These are phyloP conservation scores for Goniozus legneri DNA, from an alignment of 1,140 invertebrate genomes.

Conservation along the genomic window DNA sequence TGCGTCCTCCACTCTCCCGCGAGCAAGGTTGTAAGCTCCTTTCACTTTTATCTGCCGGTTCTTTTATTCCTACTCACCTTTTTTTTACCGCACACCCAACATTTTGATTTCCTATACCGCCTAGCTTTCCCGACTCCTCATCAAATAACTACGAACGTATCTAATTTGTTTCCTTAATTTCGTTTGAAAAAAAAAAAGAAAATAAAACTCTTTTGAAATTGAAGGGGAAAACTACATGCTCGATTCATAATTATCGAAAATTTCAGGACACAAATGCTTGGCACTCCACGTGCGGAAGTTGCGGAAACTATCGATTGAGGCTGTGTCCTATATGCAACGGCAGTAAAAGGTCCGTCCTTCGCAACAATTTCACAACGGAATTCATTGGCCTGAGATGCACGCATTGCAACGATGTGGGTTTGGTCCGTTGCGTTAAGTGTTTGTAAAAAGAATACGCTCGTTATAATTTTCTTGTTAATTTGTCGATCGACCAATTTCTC, in stretches of 20 bases:
- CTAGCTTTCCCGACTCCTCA: too few species aligned
- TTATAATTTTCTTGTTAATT: too few species aligned
- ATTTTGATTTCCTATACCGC: too few species aligned
- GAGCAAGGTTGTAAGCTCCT: conserved; percentile 46
- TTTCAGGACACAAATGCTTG: conserved; percentile 74
- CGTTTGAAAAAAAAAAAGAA: conserved; percentile 4
- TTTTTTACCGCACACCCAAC: too few species aligned
- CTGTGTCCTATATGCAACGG: conserved; percentile 89
- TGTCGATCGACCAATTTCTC: too few species aligned
- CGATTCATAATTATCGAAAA: conserved; percentile 2
- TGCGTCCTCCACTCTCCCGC: conserved; percentile 22
- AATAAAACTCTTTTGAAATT: too few species aligned
- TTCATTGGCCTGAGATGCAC: conserved; percentile 94
- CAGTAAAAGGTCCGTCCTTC: conserved; percentile 90
- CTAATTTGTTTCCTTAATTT: too few species aligned
- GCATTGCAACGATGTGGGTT: conserved; percentile 91
- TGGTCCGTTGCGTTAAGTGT: conserved; percentile 80
- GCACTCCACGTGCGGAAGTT: conserved; percentile 72
- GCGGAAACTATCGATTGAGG: conserved; percentile 86
- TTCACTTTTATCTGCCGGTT: conserved; percentile 45
- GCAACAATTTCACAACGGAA: conserved; percentile 91
- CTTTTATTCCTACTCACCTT: too few species aligned
- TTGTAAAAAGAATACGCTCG: too few species aligned
- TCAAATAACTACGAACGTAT: too few species aligned
- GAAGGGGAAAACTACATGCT: too few species aligned